These are phyloP conservation scores for Anabas testudineus DNA, from an alignment of 2,797 vertebrate species.

Conservation along the genomic window DNA sequence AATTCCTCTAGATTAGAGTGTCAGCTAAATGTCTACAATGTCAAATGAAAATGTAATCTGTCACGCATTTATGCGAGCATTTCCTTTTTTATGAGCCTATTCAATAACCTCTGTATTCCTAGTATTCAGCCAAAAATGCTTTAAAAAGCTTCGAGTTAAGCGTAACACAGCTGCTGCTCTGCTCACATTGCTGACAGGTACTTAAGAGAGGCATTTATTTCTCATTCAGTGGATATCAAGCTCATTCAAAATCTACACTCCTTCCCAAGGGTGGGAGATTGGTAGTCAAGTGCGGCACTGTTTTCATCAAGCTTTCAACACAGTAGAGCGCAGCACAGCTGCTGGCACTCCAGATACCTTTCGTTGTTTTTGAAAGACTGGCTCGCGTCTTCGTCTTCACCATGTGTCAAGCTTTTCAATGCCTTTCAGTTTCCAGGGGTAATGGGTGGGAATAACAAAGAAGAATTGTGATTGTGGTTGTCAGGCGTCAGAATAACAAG, in stretches of 20 bases:
- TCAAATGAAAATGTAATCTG: conserved; percentile 55
- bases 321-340: conserved; percentile 55
- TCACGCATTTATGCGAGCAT: conserved; percentile 41
- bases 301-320: conserved; percentile 58
- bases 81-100: conserved; percentile 51
- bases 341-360: conserved; percentile 59
- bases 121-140: conserved; percentile 43
- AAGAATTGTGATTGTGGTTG: conserved; percentile 17
- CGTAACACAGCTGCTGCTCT: conserved; percentile 63
- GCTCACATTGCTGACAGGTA: conserved; percentile 67
- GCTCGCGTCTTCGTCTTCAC: conserved; percentile 11
- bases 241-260: conserved; percentile 70
- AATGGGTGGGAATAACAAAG: conserved; percentile 43
- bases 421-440: conserved; percentile 21
- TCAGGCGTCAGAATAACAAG: conserved; percentile 31
- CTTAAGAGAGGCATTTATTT: conserved; percentile 75
- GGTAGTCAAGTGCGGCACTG: conserved; percentile 60
- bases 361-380: neutral
- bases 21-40: conserved; percentile 36
- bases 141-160: conserved; percentile 58
- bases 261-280: conserved; percentile 52
- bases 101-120: conserved; percentile 42
- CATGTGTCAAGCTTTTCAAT: conserved; percentile 14
- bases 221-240: conserved; percentile 75
- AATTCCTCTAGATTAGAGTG: conserved; percentile 12